Evolutionary conservation across 92 coral and sea anemone genomes (phyloP).

Genomic region (Scolanthus callimorphus): DNA sequence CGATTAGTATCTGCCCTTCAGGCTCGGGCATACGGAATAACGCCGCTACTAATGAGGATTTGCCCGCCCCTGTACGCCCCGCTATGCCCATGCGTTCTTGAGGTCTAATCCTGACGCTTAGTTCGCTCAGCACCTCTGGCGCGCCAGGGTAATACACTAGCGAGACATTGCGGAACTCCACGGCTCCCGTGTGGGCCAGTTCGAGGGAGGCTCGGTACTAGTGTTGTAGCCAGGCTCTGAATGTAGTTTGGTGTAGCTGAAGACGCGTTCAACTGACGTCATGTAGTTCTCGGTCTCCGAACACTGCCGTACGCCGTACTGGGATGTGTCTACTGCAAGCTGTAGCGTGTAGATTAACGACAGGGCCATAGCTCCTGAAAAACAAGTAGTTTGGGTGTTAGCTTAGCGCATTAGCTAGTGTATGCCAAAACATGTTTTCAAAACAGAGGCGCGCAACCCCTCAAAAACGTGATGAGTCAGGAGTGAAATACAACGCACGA

Average conservation of each 20-base stretch:
- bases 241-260: constrained; percentile 24
- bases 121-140: constrained; percentile 14
- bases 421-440: not conserved
- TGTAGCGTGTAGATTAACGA: constrained; percentile 36
- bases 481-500: too few relatives aligned
- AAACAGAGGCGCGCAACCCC: not conserved
- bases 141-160: constrained; percentile 33
- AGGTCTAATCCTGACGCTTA: constrained; percentile 8
- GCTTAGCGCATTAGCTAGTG: not conserved
- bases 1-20: constrained; percentile 18
- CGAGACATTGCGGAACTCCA: constrained; percentile 21
- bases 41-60: constrained; percentile 30
- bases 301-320: constrained; percentile 37
- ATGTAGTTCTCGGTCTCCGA: constrained; percentile 45
- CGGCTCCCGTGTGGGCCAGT: constrained; percentile 28
- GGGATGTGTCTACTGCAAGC: constrained; percentile 38
- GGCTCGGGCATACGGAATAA: constrained; percentile 42
- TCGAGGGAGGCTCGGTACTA: constrained; percentile 15
- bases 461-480: not conserved
- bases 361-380: constrained; percentile 22
- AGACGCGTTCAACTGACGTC: constrained; percentile 41
- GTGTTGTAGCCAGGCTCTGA: constrained; percentile 35
- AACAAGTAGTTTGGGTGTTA: not conserved
- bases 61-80: constrained; percentile 40
- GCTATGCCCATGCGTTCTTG: constrained; percentile 31